Evolutionary conservation across 2,888 invertebrate genomes (phyloP).

Genomic region (Thelaira solivaga): DNA sequence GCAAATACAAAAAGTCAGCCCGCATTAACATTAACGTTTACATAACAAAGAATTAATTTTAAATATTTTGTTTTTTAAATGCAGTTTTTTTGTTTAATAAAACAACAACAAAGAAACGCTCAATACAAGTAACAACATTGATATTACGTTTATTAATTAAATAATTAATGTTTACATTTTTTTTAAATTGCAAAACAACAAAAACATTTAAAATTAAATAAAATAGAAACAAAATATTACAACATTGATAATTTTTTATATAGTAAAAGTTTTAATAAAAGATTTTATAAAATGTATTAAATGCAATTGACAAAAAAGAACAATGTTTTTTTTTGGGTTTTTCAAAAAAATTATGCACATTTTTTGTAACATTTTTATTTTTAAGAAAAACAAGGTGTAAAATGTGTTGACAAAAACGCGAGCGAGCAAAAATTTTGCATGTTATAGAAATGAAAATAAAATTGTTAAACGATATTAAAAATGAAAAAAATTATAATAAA

Average conservation of each 20-base stretch:
- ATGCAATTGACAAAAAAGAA: slow-evolving; percentile 35
- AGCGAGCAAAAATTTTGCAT: slow-evolving; percentile 62
- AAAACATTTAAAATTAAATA: slow-evolving; percentile 66
- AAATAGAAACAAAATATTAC: slow-evolving; percentile 72
- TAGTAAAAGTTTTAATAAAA: slow-evolving; percentile 40
- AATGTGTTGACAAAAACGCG: slow-evolving; percentile 36
- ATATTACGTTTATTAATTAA: slow-evolving; percentile 52
- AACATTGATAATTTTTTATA: slow-evolving; percentile 70
- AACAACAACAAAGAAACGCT: slow-evolving; percentile 59
- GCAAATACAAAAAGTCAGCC: slow-evolving; percentile 64
- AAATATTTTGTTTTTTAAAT: slow-evolving; percentile 44
- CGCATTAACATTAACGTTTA: slow-evolving; percentile 61
- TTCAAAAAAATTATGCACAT: neutral
- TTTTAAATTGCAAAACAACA: slow-evolving; percentile 52
- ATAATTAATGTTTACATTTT: slow-evolving; percentile 54
- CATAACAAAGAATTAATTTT: slow-evolving; percentile 49
- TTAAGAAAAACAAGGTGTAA: slow-evolving; percentile 19
- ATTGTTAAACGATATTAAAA: neutral
- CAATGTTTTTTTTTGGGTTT: slow-evolving; percentile 14
- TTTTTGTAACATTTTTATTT: slow-evolving; percentile 7
- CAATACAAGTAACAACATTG: slow-evolving; percentile 60
- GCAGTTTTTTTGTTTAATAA: slow-evolving; percentile 50
- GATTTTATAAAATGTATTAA: slow-evolving; percentile 39
- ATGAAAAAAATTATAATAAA: slow-evolving; percentile 8
- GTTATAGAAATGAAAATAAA: slow-evolving; percentile 25